Evolutionary conservation across 2,888 invertebrate genomes (phyloP), one percentile per base, ranked within the genome.

Genomic region (Operophtera brumata): DNA sequence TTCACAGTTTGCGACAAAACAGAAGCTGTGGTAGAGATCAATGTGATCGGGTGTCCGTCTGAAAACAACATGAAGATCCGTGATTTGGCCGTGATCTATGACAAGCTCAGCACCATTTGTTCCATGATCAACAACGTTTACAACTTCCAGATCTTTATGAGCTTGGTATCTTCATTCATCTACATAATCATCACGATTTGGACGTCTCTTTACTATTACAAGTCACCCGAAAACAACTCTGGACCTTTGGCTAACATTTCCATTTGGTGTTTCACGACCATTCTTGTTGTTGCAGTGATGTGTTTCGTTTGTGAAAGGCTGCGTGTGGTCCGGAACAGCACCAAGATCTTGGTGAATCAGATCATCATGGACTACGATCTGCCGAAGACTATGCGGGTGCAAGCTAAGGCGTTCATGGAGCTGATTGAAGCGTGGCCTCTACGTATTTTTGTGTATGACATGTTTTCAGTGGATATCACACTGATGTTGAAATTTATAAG

Each of bases 401-500:
- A 84, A 65, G 80, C 82, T 2, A 86, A 86, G 63, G 76, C 78
- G 4, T 86, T 86, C 46, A 78, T 82, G 73, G 78, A 82, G 39
- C 51, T 84, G 4, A 73, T 82, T n/a, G 78, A 84, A 32, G 75
- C 80, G 0, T 85, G 83, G 82, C 74, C 81, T 1, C 58, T 83
- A 12, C 64, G 67, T 0, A 69, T 83, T 6, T 73, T 64, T 20
- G 67, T 81, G 3, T 86, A 79, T 46, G 78, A 84, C 49, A 80
- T 86, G 80, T 81, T 84, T 58, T 71, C 78, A 5, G 73, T 87
- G 1, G 82, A 87, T 57, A 75, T 85, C 14, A 80, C 80, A 1
- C 61, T 87, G 4, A 77, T 85, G 67, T 66, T 86, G 8, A 85
- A 84, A 47, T 86, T 84, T 54, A 75, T 85, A 35, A 84, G 82